Evolutionary conservation across 2,888 invertebrate genomes (phyloP), one percentile per base, ranked within the genome.

Genomic region (Ctena decussata): DNA sequence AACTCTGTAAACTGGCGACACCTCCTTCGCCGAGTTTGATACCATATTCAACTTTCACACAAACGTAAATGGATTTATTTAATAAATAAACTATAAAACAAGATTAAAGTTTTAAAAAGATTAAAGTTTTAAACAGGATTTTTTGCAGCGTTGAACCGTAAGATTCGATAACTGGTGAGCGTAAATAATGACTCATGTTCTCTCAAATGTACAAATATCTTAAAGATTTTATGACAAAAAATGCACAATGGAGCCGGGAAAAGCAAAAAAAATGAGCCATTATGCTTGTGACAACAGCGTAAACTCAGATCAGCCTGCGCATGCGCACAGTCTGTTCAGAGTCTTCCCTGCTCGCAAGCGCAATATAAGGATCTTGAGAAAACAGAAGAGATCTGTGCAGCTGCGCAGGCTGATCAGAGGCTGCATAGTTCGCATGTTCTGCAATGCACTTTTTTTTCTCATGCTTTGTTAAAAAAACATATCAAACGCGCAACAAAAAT

Each of bases 71-170:
- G 65, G 65, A 65, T 80, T 39, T 57, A 79, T 80, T 80, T 75
- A 80, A 80, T 80, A 76, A 80, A 75, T 75, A 70, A 46, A 70
- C 75, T 75, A 80, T 80, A 80, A 80, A 80, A 41, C 69, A 30
- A 80, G 80, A 80, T 80, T 80, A 80, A 80, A 80, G 80, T 15
- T 44, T 73, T 49, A 11, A 73, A 32, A 73, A 49, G 35, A 35
- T 65, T 35, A 8, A 65, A 57, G 35, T 35, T 65, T 60, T 65
- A 65, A 57, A 65, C 32, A 32, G 11, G 24, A 24, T 35, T 35
- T 65, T 21, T 32, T 65, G 32, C 35, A 65, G 65, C 35, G 21
- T 65, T 65, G 35, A 35, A 1, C 65, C 65, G 65, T 65, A 65
- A 65, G 65, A 65, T 65, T 65, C 65, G 65, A 65, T 65, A 65